Evolutionary conservation across 1,140 invertebrate genomes (phyloP).

Genomic region (Trichonephila clavata): DNA sequence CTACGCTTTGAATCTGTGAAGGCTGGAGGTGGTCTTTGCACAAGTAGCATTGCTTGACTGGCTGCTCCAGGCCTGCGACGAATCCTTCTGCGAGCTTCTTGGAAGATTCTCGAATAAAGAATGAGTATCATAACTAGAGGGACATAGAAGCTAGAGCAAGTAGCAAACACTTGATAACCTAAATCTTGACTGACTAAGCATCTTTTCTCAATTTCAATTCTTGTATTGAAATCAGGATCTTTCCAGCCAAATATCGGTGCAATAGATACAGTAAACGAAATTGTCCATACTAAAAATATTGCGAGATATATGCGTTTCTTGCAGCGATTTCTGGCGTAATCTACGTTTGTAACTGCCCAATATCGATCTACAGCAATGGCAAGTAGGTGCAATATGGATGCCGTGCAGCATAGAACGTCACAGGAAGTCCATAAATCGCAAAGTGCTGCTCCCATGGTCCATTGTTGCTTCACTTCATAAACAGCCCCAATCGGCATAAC

Average conservation of each 20-base stretch:
- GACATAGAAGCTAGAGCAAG: slow-evolving; percentile 96
- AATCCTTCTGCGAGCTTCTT: slow-evolving; percentile 77
- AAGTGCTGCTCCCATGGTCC: slow-evolving; percentile 91
- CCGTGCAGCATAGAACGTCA: slow-evolving; percentile 95
- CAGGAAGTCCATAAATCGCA: slow-evolving; percentile 97
- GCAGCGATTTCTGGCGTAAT: slow-evolving; percentile 95
- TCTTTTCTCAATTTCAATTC: slow-evolving; percentile 88
- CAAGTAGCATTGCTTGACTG: slow-evolving; percentile 66
- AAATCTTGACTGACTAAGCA: slow-evolving; percentile 97
- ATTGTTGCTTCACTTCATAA: slow-evolving; percentile 87
- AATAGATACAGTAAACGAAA: slow-evolving; percentile 92
- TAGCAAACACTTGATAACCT: slow-evolving; percentile 89
- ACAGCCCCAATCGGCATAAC: slow-evolving; percentile 93
- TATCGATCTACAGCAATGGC: slow-evolving; percentile 97
- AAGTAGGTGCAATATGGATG: slow-evolving; percentile 95
- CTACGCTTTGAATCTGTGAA: slow-evolving; percentile 65
- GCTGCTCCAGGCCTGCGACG: slow-evolving; percentile 76
- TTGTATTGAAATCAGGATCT: slow-evolving; percentile 90
- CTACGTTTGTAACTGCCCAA: slow-evolving; percentile 97
- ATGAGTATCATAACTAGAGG: slow-evolving; percentile 94
- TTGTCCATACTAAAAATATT: slow-evolving; percentile 94
- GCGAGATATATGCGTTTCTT: slow-evolving; percentile 91
- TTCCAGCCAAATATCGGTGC: slow-evolving; percentile 93
- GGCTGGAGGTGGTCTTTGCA: slow-evolving; percentile 64
- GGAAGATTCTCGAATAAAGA: slow-evolving; percentile 93